These are phyloP conservation scores for Dynastes tityus DNA, from an alignment of 2,888 invertebrate genomes.

Conservation along the genomic window DNA sequence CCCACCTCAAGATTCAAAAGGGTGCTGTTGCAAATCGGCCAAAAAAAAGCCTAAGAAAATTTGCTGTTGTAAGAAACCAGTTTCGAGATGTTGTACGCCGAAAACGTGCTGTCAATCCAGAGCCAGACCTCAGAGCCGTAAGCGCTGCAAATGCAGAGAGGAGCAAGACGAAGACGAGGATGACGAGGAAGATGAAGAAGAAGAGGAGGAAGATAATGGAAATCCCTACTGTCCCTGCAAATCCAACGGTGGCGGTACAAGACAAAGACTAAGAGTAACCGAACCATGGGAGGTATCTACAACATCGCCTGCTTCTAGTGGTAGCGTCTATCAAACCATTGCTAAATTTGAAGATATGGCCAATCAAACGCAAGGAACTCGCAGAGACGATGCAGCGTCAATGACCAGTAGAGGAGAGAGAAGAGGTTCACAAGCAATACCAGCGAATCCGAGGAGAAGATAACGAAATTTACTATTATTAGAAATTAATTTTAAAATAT, in stretches of 20 bases:
- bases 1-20: background rate
- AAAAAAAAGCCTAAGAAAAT: background rate
- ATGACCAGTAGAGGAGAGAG: background rate
- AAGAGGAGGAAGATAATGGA: background rate
- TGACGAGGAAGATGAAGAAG: background rate
- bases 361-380: background rate
- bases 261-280: background rate
- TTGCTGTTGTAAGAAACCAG: constrained; percentile 24
- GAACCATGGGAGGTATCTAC: too few relatives aligned
- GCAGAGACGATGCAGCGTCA: background rate
- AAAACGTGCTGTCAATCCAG: background rate
- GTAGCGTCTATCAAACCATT: background rate
- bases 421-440: background rate
- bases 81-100: background rate
- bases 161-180: background rate
- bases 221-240: background rate
- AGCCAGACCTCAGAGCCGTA: background rate
- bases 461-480: background rate
- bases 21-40: constrained; percentile 5
- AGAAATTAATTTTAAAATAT: too few relatives aligned
- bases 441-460: background rate
- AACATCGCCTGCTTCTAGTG: background rate
- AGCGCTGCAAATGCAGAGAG: background rate
- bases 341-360: background rate
- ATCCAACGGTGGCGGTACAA: background rate